Evolutionary conservation across 2,113 vertebrate genomes (phyloP).

Genomic region (Coptodon bakossiorum): DNA sequence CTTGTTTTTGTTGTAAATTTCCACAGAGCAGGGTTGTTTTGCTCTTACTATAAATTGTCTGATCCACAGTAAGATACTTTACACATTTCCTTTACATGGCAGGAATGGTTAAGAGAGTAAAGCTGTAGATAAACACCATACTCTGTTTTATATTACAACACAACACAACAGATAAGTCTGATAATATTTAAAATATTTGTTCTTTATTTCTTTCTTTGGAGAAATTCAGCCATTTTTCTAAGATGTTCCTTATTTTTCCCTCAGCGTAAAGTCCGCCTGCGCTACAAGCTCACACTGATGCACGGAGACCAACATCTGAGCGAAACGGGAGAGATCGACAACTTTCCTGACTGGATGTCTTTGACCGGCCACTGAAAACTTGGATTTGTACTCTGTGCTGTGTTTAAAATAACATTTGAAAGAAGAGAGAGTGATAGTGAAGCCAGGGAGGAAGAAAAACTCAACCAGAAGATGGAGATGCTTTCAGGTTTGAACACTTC

Average conservation of each 20-base stretch:
- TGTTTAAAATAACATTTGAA: neutral
- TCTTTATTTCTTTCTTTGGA: neutral
- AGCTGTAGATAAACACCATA: neutral
- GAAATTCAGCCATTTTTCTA: neutral
- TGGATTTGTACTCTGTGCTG: neutral
- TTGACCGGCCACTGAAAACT: constrained; percentile 45
- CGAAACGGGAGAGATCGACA: constrained; percentile 73
- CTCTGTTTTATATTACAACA: neutral
- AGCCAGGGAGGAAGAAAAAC: neutral
- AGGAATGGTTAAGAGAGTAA: neutral
- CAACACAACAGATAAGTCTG: neutral
- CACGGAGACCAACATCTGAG: constrained; percentile 68
- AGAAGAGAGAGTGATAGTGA: neutral
- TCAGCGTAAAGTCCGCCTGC: constrained; percentile 75
- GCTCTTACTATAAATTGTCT: neutral
- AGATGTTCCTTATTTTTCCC: neutral
- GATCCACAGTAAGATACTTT: neutral
- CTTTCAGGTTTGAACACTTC: neutral
- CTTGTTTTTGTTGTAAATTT: neutral
- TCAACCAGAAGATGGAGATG: neutral
- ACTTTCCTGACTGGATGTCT: constrained; percentile 72
- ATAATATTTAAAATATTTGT: neutral
- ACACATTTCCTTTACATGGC: neutral
- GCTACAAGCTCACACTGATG: constrained; percentile 74
- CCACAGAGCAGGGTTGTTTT: neutral